Evolutionary conservation across 64 coral and sea anemone genomes (phyloP).

Genomic region (Astreopora myriophthalma): DNA sequence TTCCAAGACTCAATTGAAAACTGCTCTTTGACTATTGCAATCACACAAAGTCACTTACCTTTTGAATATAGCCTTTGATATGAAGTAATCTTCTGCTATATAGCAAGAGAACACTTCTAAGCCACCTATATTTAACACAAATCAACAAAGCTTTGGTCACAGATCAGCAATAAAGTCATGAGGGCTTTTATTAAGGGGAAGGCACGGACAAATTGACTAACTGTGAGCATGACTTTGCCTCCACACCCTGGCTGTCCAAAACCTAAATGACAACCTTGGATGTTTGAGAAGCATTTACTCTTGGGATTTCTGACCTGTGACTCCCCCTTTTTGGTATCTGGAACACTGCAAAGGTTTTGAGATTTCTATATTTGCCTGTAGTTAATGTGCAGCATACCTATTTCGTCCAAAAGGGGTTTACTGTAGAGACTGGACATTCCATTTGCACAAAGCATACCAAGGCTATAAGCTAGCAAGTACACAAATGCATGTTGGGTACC

Average conservation of each 20-base stretch:
- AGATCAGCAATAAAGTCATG: not conserved
- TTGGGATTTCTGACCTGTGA: no score
- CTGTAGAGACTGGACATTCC: conserved; percentile 97
- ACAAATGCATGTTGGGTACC: conserved; percentile 98
- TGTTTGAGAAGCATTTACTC: no score
- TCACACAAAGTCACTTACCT: conserved; percentile 66
- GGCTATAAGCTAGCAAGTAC: conserved; percentile 89
- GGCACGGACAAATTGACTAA: no score
- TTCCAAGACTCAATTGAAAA: no score
- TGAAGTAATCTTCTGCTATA: conserved; percentile 99
- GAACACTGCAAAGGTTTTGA: not conserved
- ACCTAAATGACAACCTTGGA: no score
- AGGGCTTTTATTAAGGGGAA: no score
- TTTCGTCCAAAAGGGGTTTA: conserved; percentile 91
- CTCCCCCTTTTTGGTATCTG: no score
- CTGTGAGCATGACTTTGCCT: no score
- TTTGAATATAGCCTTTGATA: conserved; percentile 91
- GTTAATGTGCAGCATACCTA: conserved; percentile 63
- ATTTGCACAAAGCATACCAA: conserved; percentile 90
- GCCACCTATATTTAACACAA: conserved; percentile 71
- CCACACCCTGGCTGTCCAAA: no score
- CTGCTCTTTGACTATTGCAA: not conserved
- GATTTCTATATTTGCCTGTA: not conserved
- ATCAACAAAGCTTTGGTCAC: not conserved
- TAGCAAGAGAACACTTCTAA: conserved; percentile 97